Evolutionary conservation across 1,140 invertebrate species (phyloP).

Genomic region (Mycetomoellerius zeteki): DNA sequence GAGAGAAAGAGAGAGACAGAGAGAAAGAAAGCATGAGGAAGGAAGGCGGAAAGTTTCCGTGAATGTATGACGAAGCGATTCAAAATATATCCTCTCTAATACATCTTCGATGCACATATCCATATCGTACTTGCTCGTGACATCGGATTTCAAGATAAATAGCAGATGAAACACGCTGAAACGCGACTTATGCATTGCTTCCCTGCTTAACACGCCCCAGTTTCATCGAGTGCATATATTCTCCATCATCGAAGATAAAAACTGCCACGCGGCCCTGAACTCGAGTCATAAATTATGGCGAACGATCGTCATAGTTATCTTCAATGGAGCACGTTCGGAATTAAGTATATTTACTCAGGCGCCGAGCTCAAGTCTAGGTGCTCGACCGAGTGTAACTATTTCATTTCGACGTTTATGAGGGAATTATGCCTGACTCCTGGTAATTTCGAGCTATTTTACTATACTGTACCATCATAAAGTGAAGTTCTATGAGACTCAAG

Average conservation of each 20-base stretch:
- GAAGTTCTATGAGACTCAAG: conserved; percentile 7
- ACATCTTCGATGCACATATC: background rate
- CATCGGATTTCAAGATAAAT: conserved; percentile 55
- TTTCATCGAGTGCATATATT: background rate
- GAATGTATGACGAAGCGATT: conserved; percentile 32
- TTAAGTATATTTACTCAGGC: conserved; percentile 69
- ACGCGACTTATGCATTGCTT: background rate
- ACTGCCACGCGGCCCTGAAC: conserved; percentile 25
- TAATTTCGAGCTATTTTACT: conserved; percentile 69
- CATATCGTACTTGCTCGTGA: conserved; percentile 14
- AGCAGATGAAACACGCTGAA: background rate
- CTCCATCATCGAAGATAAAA: background rate
- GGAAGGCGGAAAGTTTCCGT: background rate
- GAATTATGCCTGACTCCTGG: conserved; percentile 68
- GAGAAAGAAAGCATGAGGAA: too few relatives aligned
- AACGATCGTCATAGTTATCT: conserved; percentile 60
- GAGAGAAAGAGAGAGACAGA: background rate
- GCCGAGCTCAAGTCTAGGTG: conserved; percentile 28
- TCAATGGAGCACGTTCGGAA: conserved; percentile 53
- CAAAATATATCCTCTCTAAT: background rate
- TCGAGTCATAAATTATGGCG: conserved; percentile 63
- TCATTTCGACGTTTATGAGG: conserved; percentile 72
- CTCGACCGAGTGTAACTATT: conserved; percentile 65
- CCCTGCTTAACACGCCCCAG: background rate
- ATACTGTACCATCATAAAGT: conserved; percentile 60